A percentile compares a stretch with the other conserved stretches of the same genome.
phyloP scores from a whole-genome alignment of 2,797 vertebrate genomes.

The Anniella stebbinsi region DNA sequence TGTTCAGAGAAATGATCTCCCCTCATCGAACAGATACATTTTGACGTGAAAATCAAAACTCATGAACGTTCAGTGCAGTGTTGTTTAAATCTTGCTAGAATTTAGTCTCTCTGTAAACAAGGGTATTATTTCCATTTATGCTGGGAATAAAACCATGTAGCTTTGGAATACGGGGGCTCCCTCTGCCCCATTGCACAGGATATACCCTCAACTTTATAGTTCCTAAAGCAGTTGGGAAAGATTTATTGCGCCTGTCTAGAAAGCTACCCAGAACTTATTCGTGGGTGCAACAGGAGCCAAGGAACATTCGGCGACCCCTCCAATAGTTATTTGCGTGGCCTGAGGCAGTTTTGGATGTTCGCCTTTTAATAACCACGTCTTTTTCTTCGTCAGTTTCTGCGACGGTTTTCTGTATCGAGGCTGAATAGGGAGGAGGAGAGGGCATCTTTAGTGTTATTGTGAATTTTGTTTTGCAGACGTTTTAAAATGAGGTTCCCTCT shows the following conservation, averaged over 20 bases:
- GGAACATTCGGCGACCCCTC: neutral
- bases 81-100: neutral
- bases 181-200: accelerated
- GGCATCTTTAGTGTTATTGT: neutral
- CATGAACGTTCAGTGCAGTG: neutral
- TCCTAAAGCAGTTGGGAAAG: neutral
- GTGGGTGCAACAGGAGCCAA: neutral
- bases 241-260: slow-evolving; percentile 14
- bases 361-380: neutral
- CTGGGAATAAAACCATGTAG: accelerated
- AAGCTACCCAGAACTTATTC: neutral
- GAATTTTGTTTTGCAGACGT: slow-evolving; percentile 1
- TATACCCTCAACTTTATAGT: neutral
- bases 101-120: neutral
- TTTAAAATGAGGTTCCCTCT: slow-evolving; percentile 51
- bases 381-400: neutral
- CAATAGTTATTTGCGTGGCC: slow-evolving; percentile 5
- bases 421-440: neutral
- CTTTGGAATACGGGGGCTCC: neutral
- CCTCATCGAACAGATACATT: neutral
- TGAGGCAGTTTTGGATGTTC: slow-evolving; percentile 11
- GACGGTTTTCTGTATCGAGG: slow-evolving; percentile 12
- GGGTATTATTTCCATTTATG: neutral
- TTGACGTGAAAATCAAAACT: neutral
- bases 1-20: neutral